Evolutionary conservation across 2,797 vertebrate genomes (phyloP), one percentile per base, ranked within the genome.

Genomic region (Numenius phaeopus): DNA sequence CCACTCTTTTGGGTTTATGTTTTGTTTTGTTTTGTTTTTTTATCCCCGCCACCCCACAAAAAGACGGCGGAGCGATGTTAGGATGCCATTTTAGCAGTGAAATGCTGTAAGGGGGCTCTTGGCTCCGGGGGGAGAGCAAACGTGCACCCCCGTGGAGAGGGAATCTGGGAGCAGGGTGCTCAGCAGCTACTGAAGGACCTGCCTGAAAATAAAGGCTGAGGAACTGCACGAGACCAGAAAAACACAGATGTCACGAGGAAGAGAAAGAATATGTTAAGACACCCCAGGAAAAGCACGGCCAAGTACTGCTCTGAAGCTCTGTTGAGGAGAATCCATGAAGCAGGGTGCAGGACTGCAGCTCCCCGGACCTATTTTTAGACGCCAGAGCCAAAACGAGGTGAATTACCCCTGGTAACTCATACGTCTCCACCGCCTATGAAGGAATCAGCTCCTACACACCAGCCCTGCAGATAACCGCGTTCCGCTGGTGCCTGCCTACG

Each of bases 401-500:
- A 72, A 67, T 61, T 67, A 80, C 40, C 47, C 21, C 37, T 17
- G 24, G 58, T 61, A 39, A 37, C 18, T 61, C 34, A 5, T 29
- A 57, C 4, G 15, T 42, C 26, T 78, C 32, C 15, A 1, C 49
- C 44, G 19, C 40, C 72, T 62, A 1, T 7, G 65, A 37, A 55
- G 47, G 52, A 93, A 40, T 21, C 30, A 19, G 5, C 82, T 64
- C 75, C 71, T 32, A 10, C 29, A 9, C 29, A 27, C 39, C 46
- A 17, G 7, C 9, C 21, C 22, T 24, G 61, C 65, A 71, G 57
- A 34, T 2, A 44, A 22, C 32, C 47, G 22, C 5, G 3, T 42
- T 42, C 50, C 1, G 1, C 30, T 7, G 0, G 22, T 2, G 14
- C n/a, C 62, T 26, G 42, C 55, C 57, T 14, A 1, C 3, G 1